Evolutionary conservation across 2,797 vertebrate species (phyloP), one percentile per base, ranked within the genome.

Genomic region (Clamator glandarius): DNA sequence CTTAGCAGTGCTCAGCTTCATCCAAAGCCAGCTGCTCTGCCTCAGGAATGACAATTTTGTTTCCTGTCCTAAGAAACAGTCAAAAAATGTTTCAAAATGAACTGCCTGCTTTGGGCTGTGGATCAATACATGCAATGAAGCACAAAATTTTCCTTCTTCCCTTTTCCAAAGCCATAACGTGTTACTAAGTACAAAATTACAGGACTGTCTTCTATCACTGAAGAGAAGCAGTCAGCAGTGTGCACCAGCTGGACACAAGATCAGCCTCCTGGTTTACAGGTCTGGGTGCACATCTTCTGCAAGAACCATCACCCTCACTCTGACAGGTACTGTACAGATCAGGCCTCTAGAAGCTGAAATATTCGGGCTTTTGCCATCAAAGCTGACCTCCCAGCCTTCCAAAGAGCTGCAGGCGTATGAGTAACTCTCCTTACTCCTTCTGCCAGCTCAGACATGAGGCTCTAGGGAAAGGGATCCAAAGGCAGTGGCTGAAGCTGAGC

Each of bases 231-330:
- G 48, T 46, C 5, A 2, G 21, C 42, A 42, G 24, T 4, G 7
- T 2, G 2, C 26, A n/a, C 42, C 5, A 3, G 50, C 41, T 7
- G 7, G 36, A 15, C 55, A 13, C 0, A 1, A 69, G 31, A 54
- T 50, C 63, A 82, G 41, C 25, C 29, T 58, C 61, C 29, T 1
- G 1, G 25, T 58, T 41, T 21, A 31, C 51, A 42, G 35, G 21
- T n/a, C 78, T 2, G 4, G 23, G 41, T 35, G 21, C 9, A 3
- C 1, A 20, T 29, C 24, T 21, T 48, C 16, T n/a, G 13, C 1
- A 1, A 44, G 12, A 51, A 19, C 36, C 46, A 12, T 54, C 33
- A 69, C 33, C 41, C 31, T 35, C 9, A 2, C 35, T 55, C 50
- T 28, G 17, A 26, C 5, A 31, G 16, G 25, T 26, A 39, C 59